Percentiles rank a stretch among this genome's conserved stretches.
phyloP scores from a whole-genome alignment of 1,140 invertebrate species.

The Drosophila nebulosa region DNA sequence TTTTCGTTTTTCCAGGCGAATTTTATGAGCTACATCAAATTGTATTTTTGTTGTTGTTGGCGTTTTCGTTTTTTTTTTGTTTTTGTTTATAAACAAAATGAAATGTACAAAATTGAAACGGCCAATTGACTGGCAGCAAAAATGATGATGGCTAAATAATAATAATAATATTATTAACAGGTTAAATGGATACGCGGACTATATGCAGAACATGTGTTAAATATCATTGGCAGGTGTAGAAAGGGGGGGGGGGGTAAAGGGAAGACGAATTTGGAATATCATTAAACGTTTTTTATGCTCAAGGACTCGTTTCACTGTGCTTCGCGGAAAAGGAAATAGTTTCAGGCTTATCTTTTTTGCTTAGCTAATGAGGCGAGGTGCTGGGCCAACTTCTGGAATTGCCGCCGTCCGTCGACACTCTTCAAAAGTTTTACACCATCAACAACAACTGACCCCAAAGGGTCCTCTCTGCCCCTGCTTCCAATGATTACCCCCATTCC shows the following conservation, averaged over 20 bases:
- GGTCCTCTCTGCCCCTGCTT: not conserved
- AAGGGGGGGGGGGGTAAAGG: not conserved
- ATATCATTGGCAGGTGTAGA: not conserved
- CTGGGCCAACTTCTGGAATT: constrained; percentile 2
- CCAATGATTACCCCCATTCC: too few species aligned
- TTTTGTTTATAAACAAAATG: constrained; percentile 66
- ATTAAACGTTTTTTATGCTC: too few species aligned
- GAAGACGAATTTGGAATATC: too few species aligned
- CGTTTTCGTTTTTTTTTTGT: constrained; percentile 5
- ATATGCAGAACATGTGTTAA: not conserved
- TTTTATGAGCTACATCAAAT: constrained; percentile 63
- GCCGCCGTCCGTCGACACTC: too few species aligned
- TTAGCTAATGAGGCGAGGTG: constrained; percentile 44
- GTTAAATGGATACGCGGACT: not conserved
- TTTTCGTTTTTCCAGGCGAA: constrained; percentile 42
- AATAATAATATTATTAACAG: constrained; percentile 53
- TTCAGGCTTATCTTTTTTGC: constrained; percentile 36
- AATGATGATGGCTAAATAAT: constrained; percentile 63
- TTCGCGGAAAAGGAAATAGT: not conserved
- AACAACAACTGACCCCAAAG: not conserved
- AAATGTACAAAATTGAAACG: constrained; percentile 9
- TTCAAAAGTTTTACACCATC: not conserved
- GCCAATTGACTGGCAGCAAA: constrained; percentile 63
- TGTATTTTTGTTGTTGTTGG: not conserved
- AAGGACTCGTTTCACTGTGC: too few species aligned